These are phyloP conservation scores for Columba guinea DNA, from an alignment of 2,797 vertebrate species.

Conservation along the genomic window DNA sequence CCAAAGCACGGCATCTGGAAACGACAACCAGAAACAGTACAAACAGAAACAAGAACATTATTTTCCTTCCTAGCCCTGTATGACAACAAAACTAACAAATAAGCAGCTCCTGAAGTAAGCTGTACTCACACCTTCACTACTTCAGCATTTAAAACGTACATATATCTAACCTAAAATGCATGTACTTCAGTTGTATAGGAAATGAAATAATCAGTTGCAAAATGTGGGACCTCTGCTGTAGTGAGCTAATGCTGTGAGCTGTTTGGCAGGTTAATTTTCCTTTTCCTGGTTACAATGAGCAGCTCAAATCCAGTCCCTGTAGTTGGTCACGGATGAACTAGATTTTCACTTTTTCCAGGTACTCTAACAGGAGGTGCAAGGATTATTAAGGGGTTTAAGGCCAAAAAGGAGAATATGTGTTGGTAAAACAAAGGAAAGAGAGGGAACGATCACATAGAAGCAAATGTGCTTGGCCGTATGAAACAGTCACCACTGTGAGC, in stretches of 20 bases:
- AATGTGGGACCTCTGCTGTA: background rate
- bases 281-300: background rate
- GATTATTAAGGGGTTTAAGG: slow-evolving; percentile 43
- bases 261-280: slow-evolving; percentile 4
- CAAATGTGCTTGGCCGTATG: background rate
- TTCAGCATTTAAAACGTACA: background rate
- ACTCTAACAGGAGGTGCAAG: background rate
- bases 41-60: background rate
- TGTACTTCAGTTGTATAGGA: background rate
- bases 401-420: background rate
- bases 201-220: background rate
- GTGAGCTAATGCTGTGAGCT: background rate
- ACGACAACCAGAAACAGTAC: background rate
- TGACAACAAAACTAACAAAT: background rate
- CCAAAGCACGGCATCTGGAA: background rate
- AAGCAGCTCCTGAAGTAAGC: background rate
- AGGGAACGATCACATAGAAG: background rate
- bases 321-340: background rate
- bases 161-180: background rate
- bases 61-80: background rate
- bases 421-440: background rate
- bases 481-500: background rate
- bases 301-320: background rate
- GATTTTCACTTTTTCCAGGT: slow-evolving; percentile 6
- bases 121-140: background rate